Evolutionary conservation across 2,797 vertebrate species (phyloP).

Genomic region (Sebastes flavidus): DNA sequence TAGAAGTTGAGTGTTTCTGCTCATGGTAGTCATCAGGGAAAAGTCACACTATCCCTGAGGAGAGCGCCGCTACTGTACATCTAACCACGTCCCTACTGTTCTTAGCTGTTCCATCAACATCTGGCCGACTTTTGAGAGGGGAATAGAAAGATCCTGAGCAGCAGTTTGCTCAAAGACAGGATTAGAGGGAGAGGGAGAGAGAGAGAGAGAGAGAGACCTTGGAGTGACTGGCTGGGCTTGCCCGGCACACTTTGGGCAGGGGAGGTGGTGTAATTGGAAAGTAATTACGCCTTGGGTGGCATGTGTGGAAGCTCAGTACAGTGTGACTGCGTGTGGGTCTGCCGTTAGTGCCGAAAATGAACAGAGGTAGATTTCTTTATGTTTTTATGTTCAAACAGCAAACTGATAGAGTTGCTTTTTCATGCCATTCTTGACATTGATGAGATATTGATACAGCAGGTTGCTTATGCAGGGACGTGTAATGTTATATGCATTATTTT

Average conservation of each 20-base stretch:
- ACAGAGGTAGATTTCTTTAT: neutral
- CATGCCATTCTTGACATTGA: neutral
- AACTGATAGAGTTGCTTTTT: neutral
- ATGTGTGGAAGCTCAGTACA: conserved; percentile 24
- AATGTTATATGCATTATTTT: neutral
- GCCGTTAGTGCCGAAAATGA: neutral
- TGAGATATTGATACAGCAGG: neutral
- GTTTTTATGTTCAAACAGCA: neutral
- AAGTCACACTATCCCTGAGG: conserved; percentile 30
- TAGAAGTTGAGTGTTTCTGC: conserved; percentile 5
- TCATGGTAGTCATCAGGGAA: conserved; percentile 11
- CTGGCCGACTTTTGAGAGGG: neutral
- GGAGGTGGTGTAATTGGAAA: conserved; percentile 31
- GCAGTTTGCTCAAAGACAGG: conserved; percentile 31
- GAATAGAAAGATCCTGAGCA: conserved; percentile 12
- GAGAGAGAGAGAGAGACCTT: conserved; percentile 1
- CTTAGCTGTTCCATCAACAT: conserved; percentile 21
- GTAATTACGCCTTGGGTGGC: conserved; percentile 29
- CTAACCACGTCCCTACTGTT: neutral
- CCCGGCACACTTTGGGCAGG: conserved; percentile 17
- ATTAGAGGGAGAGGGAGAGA: neutral
- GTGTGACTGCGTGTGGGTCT: conserved; percentile 15
- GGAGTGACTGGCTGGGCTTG: conserved; percentile 15
- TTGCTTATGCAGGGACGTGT: neutral
- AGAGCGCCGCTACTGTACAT: neutral